phyloP scores from a whole-genome alignment of 2,888 invertebrate species.

The Caenorhabditis zanzibari region DNA sequence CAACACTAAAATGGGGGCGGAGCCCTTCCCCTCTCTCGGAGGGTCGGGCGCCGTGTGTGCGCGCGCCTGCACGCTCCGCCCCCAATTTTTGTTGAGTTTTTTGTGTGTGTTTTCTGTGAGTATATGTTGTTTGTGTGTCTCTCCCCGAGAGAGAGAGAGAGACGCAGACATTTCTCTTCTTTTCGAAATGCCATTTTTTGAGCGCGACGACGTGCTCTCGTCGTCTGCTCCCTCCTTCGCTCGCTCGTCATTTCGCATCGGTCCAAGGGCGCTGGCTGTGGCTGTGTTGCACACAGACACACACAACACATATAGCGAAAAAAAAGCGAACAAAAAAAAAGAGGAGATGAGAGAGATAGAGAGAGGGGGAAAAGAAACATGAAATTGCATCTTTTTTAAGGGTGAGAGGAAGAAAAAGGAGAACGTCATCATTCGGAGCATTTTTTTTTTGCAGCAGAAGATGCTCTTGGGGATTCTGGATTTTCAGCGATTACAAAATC shows the following conservation, averaged over 20 bases:
- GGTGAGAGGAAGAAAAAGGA: too few species aligned
- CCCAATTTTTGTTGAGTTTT: too few species aligned
- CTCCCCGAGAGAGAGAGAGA: slow-evolving; percentile 21
- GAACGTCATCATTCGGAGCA: too few species aligned
- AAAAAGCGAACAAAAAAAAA: too few species aligned
- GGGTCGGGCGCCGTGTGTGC: slow-evolving; percentile 21
- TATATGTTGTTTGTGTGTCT: slow-evolving; percentile 4
- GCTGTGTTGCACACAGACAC: too few species aligned
- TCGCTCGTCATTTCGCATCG: slow-evolving; percentile 22
- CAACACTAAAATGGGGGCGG: slow-evolving; percentile 15
- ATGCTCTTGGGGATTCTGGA: too few species aligned
- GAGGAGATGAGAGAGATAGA: too few species aligned
- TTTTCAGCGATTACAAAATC: too few species aligned
- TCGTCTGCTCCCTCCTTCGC: slow-evolving; percentile 21
- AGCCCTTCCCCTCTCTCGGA: background rate
- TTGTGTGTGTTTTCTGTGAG: slow-evolving; percentile 26
- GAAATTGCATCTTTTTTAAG: background rate
- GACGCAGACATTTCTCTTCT: background rate
- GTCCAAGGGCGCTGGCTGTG: background rate
- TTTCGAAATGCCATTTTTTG: slow-evolving; percentile 55
- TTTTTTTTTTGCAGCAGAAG: too few species aligned
- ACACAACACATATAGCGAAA: too few species aligned
- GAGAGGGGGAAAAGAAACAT: background rate
- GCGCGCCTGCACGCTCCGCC: slow-evolving; percentile 47
- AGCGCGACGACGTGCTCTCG: slow-evolving; percentile 15